Base-by-base conservation (phyloP, 1,140 invertebrate species). In the Matsumurasca onukii region DNA sequence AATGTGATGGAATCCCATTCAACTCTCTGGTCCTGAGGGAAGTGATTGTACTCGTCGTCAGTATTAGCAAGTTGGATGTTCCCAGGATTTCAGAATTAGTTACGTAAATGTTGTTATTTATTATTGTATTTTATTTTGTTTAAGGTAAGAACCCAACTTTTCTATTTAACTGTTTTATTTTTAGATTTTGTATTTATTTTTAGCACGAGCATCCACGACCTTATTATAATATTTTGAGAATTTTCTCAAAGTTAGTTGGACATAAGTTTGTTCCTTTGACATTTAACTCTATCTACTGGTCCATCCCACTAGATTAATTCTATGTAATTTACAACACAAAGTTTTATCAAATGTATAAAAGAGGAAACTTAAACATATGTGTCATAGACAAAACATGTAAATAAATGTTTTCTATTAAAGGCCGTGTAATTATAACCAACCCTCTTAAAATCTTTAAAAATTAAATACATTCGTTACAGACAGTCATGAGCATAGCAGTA, bases 91-190 rank as follows among this genome's bases (percentile, higher is more conserved):
- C n/a, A 51, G n/a, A 17, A 51, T 51, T 51, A 51, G 49, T 51
- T 51, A 20, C 49, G 24, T 51, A 51, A 22, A 20, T 51, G 49
- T 51, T 51, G 49, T 51, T 51, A 51, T 51, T 51, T 20, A 51
- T 51, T 51, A 51, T 51, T 51, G 49, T 51, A 51, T 51, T 51
- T 59, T 59, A 59, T 29, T 59, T 59, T 59, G 25, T 29, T 59
- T 27, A 59, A 27, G 25, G 15, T 27, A 27, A 59, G 22, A 27
- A 27, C 30, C 9, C 30, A 27, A 59, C 12, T 59, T 59, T 59
- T 59, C 15, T 27, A 59, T 27, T 29, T 27, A 15, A 13, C 15
- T 59, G 22, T 59, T 59, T 5, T 27, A 27, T 59, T 59, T 15
- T 59, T 59, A 59, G 24, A 27, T 59, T 9, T 27, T 59, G 55